Evolutionary conservation across 1,140 invertebrate species (phyloP), one percentile per base, ranked within the genome.

Genomic region (Megalonaias nervosa): DNA sequence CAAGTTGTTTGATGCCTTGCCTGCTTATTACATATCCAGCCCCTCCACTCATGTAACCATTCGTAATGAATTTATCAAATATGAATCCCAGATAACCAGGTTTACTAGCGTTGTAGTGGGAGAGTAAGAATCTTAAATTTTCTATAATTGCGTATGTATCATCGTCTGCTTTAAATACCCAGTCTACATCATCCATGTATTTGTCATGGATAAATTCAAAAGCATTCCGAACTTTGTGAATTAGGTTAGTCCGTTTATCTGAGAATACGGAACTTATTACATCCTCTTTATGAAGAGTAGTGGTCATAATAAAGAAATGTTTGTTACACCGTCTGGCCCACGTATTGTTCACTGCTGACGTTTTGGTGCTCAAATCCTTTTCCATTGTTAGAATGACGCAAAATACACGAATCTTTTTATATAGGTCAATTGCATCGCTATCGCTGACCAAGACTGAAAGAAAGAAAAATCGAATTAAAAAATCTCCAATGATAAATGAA

Each of bases 121-220:
- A 93, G 16, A 98, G 88, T 94, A 98, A 95, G 86, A 95, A 97
- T 60, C 97, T 92, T 62, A 98, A 91, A 90, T 98, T 98, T 89
- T 99, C 97, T 14, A 98, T 93, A 68, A 98, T 93, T 48, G 97
- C 95, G 89, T 97, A 98, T 26, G 95, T 96, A 88, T 87, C 86
- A 73, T 87, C 88, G 74, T 88, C 88, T 23, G 85, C 83, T 71
- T 87, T 87, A 4, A 88, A 21, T 68, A 88, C 75, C 80, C 82
- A 88, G 71, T 88, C 87, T 70, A 79, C 84, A n/a, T 86, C 74
- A 59, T 85, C 71, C 17, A 77, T 23, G 55, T 80, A 80, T 3
- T 75, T 58, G 61, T 79, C 38, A 78, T 84, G 81, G 3, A 82
- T 48, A 48, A 66, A 57, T 38, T 68, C 67, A 55, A 79, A 78